A percentile compares a stretch with the other conserved stretches of the same genome.
These are phyloP conservation scores for Meandrusa payeni DNA, from an alignment of 2,888 invertebrate genomes.

Conservation along the genomic window DNA sequence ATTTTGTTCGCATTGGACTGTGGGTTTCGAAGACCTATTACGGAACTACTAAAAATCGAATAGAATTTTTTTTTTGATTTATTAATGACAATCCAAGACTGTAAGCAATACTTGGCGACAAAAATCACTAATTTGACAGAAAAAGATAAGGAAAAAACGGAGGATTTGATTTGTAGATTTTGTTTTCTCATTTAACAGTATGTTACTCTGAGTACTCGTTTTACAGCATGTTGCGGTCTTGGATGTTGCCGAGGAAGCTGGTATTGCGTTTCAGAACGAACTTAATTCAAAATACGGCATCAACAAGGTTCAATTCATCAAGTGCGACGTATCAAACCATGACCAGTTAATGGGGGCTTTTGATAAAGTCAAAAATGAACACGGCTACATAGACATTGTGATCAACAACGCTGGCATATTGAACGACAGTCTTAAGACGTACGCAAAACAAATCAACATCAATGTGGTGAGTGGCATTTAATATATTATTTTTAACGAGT, in stretches of 20 bases:
- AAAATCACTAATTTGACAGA: no score
- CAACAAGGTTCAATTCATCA: slow-evolving; percentile 42
- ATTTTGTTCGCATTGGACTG: no score
- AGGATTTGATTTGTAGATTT: no score
- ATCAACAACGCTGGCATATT: slow-evolving; percentile 48
- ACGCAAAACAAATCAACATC: slow-evolving; percentile 40
- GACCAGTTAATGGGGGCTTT: slow-evolving; percentile 38
- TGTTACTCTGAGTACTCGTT: no score
- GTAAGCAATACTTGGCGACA: no score
- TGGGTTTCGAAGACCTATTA: no score
- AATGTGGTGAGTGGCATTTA: slow-evolving; percentile 45
- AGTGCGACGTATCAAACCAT: slow-evolving; percentile 50
- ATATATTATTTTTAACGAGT: no score
- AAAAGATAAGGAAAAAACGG: no score
- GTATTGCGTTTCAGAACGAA: slow-evolving; percentile 38
- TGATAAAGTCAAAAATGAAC: slow-evolving; percentile 35
- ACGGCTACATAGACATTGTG: slow-evolving; percentile 43
- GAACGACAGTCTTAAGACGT: slow-evolving; percentile 39
- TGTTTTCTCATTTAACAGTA: no score
- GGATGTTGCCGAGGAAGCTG: slow-evolving; percentile 43
- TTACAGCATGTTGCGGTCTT: slow-evolving; percentile 47
- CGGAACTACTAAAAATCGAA: no score
- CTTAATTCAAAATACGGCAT: slow-evolving; percentile 41
- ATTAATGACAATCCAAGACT: no score
- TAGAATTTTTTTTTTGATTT: no score